Conservation (phyloP, 1,140 invertebrate genomes). For the Tyrophagus putrescentiae region DNA sequence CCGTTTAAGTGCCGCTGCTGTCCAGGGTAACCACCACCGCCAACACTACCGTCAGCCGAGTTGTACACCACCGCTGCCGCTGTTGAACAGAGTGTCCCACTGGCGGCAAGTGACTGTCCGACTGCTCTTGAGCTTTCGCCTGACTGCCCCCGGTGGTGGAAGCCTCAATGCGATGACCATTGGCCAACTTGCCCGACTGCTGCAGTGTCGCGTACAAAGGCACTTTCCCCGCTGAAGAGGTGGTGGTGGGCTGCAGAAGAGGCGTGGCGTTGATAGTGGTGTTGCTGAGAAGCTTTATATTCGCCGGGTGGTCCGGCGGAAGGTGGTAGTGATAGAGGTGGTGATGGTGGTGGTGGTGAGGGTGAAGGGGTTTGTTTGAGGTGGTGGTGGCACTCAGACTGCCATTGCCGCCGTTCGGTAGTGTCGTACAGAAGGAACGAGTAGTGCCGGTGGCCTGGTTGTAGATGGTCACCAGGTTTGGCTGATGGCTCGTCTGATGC, state of each 20-base stretch:
- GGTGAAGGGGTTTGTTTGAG: not conserved
- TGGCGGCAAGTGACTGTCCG: not conserved
- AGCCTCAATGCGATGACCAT: too few relatives aligned
- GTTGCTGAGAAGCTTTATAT: too few relatives aligned
- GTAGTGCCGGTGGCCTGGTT: not conserved
- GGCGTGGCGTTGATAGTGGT: too few relatives aligned
- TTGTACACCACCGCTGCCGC: not conserved
- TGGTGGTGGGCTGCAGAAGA: not conserved
- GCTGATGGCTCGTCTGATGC: not conserved
- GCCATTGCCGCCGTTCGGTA: not conserved
- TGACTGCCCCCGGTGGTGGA: too few relatives aligned
- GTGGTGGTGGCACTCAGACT: not conserved
- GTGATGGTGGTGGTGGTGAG: conserved; percentile 11
- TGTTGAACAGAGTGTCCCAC: not conserved
- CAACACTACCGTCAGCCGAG: not conserved
- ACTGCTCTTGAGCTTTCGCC: not conserved
- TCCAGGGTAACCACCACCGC: not conserved
- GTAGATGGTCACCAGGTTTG: not conserved
- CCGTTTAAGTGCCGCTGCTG: not conserved
- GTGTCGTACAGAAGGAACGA: not conserved
- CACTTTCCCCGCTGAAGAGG: not conserved
- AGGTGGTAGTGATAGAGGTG: not conserved
- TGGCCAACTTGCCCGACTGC: too few relatives aligned
- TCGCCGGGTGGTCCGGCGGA: too few relatives aligned
- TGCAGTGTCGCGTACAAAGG: too few relatives aligned